These are phyloP conservation scores for Anser brachyrhynchus DNA, from an alignment of 2,113 vertebrate genomes.

Conservation along the genomic window DNA sequence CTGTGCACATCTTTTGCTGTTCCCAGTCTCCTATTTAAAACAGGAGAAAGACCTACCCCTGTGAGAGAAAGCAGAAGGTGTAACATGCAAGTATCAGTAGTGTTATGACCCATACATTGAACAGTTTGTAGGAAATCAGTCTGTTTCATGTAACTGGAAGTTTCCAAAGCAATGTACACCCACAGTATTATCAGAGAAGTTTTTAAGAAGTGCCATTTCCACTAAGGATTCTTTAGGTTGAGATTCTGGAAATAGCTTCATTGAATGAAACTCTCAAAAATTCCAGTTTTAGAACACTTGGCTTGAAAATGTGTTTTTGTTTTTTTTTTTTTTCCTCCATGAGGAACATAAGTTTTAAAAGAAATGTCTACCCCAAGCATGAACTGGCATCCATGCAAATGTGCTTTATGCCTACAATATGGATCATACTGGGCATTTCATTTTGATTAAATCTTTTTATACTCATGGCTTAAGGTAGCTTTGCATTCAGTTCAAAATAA, in stretches of 20 bases:
- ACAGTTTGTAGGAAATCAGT: neutral
- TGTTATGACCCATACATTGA: neutral
- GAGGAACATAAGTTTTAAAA: neutral
- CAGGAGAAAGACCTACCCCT: neutral
- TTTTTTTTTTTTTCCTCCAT: no score
- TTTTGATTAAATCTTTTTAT: neutral
- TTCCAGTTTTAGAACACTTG: neutral
- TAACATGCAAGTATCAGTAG: neutral
- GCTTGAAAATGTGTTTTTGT: no score
- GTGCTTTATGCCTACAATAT: neutral
- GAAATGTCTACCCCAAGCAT: neutral
- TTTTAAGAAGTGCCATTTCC: neutral
- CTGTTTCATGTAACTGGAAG: neutral
- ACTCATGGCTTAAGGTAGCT: neutral
- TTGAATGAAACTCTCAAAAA: neutral
- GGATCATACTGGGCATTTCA: neutral
- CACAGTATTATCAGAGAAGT: neutral
- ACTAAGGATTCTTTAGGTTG: neutral
- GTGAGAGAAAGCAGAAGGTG: neutral
- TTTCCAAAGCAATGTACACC: neutral
- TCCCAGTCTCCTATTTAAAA: neutral
- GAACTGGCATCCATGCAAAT: neutral
- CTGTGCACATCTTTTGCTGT: neutral
- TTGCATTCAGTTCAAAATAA: constrained; percentile 19
- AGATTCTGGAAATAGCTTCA: neutral